Percentiles rank a stretch among this genome's conserved stretches.
These are phyloP conservation scores for Meteorus sp. DNA, from an alignment of 1,140 invertebrate species.

Conservation along the genomic window DNA sequence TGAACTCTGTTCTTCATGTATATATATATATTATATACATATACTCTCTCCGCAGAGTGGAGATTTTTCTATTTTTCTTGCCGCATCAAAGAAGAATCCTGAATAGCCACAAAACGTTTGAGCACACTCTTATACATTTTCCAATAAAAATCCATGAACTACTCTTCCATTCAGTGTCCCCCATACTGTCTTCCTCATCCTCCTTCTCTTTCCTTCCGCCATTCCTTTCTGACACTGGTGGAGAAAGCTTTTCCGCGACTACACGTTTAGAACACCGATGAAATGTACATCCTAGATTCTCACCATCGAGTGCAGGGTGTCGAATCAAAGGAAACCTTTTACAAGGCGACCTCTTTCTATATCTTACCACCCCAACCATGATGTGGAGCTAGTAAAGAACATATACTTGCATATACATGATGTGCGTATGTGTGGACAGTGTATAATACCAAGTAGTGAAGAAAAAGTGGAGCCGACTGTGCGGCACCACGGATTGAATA, in stretches of 20 bases:
- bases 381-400: not conserved
- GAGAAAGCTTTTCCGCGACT: constrained; percentile 6
- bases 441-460: no score
- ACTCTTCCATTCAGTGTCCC: no score
- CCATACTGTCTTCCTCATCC: no score
- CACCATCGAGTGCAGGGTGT: not conserved
- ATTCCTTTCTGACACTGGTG: not conserved
- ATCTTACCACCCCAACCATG: not conserved
- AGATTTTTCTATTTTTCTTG: no score
- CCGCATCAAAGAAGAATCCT: no score
- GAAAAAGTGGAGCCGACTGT: not conserved
- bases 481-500: constrained; percentile 45
- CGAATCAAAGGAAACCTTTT: constrained; percentile 18
- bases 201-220: not conserved
- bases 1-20: no score
- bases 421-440: no score
- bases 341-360: not conserved
- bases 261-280: constrained; percentile 10
- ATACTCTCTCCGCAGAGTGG: no score
- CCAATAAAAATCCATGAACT: no score
- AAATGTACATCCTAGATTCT: constrained; percentile 22
- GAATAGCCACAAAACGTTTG: no score
- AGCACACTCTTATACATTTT: no score
- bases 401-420: not conserved
- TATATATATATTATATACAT: no score